Evolutionary conservation across 2,113 vertebrate genomes (phyloP), one percentile per base, ranked within the genome.

Genomic region (Neotragus pygmaeus): DNA sequence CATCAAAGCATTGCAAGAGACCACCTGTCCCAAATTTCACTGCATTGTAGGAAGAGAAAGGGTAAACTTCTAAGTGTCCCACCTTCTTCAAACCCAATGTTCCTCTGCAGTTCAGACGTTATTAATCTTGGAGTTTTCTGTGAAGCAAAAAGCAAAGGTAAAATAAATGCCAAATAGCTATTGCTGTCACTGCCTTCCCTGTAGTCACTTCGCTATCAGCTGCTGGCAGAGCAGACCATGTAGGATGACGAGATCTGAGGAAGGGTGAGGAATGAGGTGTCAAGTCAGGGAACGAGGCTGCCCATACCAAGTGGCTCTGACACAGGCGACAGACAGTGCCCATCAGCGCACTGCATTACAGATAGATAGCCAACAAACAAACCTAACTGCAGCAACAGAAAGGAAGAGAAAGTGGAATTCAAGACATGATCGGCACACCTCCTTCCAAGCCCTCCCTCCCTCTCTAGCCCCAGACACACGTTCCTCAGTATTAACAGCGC

Each of bases 181-280:
- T n/a, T 21, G 60, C 94, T 94, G 58, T 55, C 88, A 85, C 19
- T 93, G 88, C 58, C 83, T 96, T 89, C 51, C 62, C 82, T 5
- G 6, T 43, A 89, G 77, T 55, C 70, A 57, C 82, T 43, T 82
- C 1, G 1, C 95, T 95, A n/a, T 80, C 88, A 96, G 91, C 70
- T 95, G 86, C 55, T 86, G 91, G 64, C 27, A 27, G 82, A 80
- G 83, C 85, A 45, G 91, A 88, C 60, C 3, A 0, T 6, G 90
- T 21, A 81, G 66, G 86, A 0, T 83, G 91, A 75, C 0, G 19
- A 77, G 94, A 93, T 96, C 86, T 87, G 33, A 96, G 73, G n/a
- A 87, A 89, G 90, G 90, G 88, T 85, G 91, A 96, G 49, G 94
- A 87, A 98, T 88, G 91, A 93, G 73, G 90, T 82, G 97, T 95